A percentile compares a stretch with the other conserved stretches of the same genome.
Evolutionary conservation across 2,113 vertebrate genomes (phyloP).

Genomic region (Melanerpes aurifrons): DNA sequence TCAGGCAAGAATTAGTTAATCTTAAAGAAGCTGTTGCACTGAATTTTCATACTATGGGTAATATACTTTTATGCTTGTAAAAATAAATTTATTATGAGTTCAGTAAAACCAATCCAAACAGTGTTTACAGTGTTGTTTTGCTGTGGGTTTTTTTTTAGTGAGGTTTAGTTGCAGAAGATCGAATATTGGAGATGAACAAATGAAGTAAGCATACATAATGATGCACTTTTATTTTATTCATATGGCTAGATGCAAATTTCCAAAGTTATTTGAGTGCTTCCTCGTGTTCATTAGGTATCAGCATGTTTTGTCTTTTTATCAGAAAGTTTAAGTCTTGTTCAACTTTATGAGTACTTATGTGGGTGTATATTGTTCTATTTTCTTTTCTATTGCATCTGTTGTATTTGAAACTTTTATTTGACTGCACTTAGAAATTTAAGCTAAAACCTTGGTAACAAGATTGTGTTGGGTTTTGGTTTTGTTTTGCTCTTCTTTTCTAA

Average conservation of each 20-base stretch:
- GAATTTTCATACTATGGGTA: neutral
- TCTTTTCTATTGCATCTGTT: neutral
- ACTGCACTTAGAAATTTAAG: neutral
- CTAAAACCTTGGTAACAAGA: neutral
- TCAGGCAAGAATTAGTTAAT: neutral
- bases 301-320: neutral
- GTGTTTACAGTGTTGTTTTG: neutral
- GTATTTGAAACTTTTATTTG: neutral
- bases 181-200: neutral
- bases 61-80: constrained; percentile 20
- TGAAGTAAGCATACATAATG: neutral
- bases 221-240: neutral
- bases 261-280: neutral
- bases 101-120: neutral
- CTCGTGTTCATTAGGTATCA: neutral
- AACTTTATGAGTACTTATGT: neutral
- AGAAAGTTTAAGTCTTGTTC: neutral
- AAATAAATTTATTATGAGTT: neutral
- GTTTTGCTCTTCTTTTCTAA: neutral
- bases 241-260: neutral
- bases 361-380: neutral
- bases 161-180: neutral
- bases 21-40: constrained; percentile 7
- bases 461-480: no score
- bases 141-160: neutral